These are phyloP conservation scores for Ptychobarbus kaznakovi DNA, from an alignment of 2,797 vertebrate species.

Conservation along the genomic window DNA sequence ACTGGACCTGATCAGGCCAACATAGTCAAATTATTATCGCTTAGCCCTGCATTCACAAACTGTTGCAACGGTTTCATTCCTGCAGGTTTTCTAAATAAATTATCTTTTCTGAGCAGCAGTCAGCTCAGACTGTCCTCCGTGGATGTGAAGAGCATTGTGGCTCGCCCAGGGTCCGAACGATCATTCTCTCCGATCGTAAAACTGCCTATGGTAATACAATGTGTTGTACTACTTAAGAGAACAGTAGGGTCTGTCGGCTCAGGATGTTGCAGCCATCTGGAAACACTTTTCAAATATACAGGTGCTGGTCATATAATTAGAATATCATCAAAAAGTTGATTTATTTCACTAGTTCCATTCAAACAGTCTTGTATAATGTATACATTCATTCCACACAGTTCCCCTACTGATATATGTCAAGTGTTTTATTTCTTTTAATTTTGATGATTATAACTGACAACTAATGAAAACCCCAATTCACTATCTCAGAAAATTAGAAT, in stretches of 20 bases:
- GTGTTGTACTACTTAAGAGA: not conserved
- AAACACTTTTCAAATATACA: not conserved
- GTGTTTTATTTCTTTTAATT: too few relatives aligned
- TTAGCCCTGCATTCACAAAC: not conserved
- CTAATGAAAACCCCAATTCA: too few relatives aligned
- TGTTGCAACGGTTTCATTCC: not conserved
- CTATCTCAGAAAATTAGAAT: too few relatives aligned
- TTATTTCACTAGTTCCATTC: too few relatives aligned
- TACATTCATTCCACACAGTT: too few relatives aligned
- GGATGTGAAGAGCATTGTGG: constrained; percentile 93
- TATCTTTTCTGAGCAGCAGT: constrained; percentile 77
- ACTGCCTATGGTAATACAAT: not conserved
- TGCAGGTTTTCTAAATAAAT: not conserved
- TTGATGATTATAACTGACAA: too few relatives aligned
- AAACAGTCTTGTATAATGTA: too few relatives aligned
- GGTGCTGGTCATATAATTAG: too few relatives aligned
- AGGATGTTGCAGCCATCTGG: not conserved
- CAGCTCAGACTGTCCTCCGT: constrained; percentile 89
- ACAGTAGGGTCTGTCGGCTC: not conserved
- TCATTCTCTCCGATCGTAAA: too few relatives aligned
- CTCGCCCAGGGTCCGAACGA: constrained; percentile 85
- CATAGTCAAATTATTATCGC: not conserved
- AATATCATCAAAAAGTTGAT: too few relatives aligned
- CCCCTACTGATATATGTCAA: too few relatives aligned
- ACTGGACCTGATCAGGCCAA: not conserved